Conservation (phyloP, 2,888 invertebrate species). For the Sympetrum striolatum region DNA sequence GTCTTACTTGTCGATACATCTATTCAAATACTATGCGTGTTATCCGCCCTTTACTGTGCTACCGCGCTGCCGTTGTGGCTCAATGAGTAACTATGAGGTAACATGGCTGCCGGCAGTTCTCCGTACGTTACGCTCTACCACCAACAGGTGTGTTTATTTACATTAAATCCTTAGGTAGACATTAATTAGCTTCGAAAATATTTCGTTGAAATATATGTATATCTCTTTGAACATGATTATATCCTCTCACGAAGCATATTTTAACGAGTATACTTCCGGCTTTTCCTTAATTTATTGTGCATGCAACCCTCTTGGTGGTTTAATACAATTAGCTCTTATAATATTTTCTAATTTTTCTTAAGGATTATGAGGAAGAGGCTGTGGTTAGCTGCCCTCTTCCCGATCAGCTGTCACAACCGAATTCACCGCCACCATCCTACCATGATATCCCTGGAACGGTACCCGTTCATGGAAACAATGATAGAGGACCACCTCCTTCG, state of each 20-base stretch:
- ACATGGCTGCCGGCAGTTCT: constrained; percentile 47
- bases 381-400: constrained; percentile 44
- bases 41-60: neutral
- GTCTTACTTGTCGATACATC: no score
- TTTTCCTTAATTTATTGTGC: neutral
- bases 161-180: neutral
- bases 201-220: neutral
- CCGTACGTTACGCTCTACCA: constrained; percentile 45
- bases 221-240: neutral
- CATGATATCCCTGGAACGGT: constrained; percentile 52
- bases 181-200: neutral
- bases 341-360: neutral
- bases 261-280: neutral
- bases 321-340: neutral
- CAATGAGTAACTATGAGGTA: constrained; percentile 20
- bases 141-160: constrained; percentile 47
- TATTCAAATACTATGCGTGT: no score
- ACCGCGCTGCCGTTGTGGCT: neutral
- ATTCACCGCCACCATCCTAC: constrained; percentile 55
- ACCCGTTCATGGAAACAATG: constrained; percentile 53
- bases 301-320: neutral
- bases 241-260: neutral
- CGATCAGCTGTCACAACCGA: constrained; percentile 44
- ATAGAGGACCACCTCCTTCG: constrained; percentile 65
- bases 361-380: constrained; percentile 46